Conservation (phyloP, 2,888 invertebrate species). For the Teleiodes luculella region DNA sequence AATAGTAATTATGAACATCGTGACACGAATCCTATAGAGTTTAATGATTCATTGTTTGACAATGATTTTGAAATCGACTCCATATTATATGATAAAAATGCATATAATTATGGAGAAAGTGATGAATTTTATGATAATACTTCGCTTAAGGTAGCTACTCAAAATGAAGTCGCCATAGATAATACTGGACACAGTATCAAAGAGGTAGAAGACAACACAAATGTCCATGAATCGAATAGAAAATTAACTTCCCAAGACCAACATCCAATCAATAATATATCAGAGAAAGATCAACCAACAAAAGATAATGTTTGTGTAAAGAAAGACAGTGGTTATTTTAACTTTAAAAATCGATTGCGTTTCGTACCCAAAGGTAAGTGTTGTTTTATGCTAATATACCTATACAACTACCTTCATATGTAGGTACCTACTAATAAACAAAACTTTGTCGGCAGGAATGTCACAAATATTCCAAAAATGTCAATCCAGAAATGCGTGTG, state of each 20-base stretch:
- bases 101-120: not conserved
- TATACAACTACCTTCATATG: too few species aligned
- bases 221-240: too few species aligned
- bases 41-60: conserved; percentile 11
- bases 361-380: conserved; percentile 79
- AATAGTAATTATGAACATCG: conserved; percentile 11
- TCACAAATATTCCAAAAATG: conserved; percentile 73
- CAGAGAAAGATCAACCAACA: not conserved
- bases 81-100: conserved; percentile 11
- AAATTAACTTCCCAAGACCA: too few species aligned
- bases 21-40: not conserved
- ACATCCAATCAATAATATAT: too few species aligned
- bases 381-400: too few species aligned
- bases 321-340: conserved; percentile 39
- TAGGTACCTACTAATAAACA: conserved; percentile 2
- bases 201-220: too few species aligned
- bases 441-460: conserved; percentile 48
- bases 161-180: too few species aligned
- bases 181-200: too few species aligned
- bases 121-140: not conserved
- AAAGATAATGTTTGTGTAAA: not conserved
- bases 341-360: conserved; percentile 59
- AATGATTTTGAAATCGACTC: conserved; percentile 7
- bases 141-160: not conserved
- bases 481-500: conserved; percentile 34